Evolutionary conservation across 2,113 vertebrate genomes (phyloP).

Genomic region (Xiphophorus hellerii): DNA sequence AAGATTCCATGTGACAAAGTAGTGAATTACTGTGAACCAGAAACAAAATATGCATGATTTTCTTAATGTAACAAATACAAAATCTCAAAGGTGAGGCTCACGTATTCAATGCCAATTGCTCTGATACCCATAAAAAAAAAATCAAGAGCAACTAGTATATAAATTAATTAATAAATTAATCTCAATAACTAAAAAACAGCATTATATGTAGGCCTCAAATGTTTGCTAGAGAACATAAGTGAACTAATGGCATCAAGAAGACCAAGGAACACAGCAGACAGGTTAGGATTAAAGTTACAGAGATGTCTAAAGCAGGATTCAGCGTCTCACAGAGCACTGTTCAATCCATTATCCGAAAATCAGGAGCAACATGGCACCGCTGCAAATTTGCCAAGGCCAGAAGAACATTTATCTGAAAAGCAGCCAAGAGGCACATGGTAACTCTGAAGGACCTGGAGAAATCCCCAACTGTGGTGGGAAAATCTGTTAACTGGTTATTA

Average conservation of each 20-base stretch:
- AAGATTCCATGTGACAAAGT: background rate
- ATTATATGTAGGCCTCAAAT: too few relatives aligned
- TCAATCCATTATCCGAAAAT: background rate
- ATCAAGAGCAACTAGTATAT: background rate
- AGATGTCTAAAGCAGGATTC: too few relatives aligned
- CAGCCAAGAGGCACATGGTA: background rate
- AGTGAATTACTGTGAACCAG: background rate
- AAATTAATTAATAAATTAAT: too few relatives aligned
- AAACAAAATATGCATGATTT: background rate
- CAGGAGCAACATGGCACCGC: too few relatives aligned
- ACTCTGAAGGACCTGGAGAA: background rate
- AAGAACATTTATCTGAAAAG: background rate
- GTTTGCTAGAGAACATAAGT: too few relatives aligned
- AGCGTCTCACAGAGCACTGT: too few relatives aligned
- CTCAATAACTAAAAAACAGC: too few relatives aligned
- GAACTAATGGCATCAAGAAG: too few relatives aligned
- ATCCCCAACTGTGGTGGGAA: background rate
- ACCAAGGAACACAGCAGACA: too few relatives aligned
- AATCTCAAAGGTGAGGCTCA: background rate
- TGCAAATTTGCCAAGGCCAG: background rate
- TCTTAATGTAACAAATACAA: background rate
- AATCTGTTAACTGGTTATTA: background rate
- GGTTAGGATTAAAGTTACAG: too few relatives aligned
- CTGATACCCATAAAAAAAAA: background rate
- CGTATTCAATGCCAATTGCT: background rate